Base-by-base conservation (phyloP, 2,797 vertebrate species). In the Rhynchonycteris naso region DNA sequence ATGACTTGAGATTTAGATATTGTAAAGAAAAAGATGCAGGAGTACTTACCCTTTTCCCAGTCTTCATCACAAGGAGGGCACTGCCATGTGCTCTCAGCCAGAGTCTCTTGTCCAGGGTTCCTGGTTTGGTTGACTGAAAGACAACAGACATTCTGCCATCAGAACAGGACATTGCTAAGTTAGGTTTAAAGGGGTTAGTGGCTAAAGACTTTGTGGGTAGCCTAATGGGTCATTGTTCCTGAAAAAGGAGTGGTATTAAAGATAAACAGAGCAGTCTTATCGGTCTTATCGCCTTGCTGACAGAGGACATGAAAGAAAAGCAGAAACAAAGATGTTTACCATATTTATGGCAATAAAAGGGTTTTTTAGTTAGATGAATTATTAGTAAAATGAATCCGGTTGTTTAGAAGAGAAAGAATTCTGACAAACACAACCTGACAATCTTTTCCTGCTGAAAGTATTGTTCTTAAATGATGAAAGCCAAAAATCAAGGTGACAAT, bases 31-130 rank as follows among this genome's bases (percentile, higher is more conserved):
- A 89, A 91, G 74, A 79, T 4, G 0, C 21, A 21, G 56, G 76
- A 52, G 30, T 12, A 12, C 7, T 85, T 93, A 99, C 99, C 99
- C 96, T 98, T 74, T 56, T 99, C 99, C 99, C 99, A 99, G 88
- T 99, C 98, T 92, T 99, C 99, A 15, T 98, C 97, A 5, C 95
- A 97, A 58, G 98, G 95, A 22, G 98, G 97, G 91, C 98, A 98
- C 0, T 97, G 97, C 98, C 99, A 99, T 0, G 98, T 98, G 91
- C 96, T 99, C 52, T 98, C 95, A 2, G 98, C 97, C n/a, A 98
- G 97, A 68, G 93, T 91, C 79, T 97, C 96, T 91, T 95, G 97
- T 96, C 97, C 96, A 79, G 95, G 95, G 93, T 93, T 96, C 88
- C 92, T 97, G 28, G 95, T 96, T 88, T 98, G 97, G 93, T 95